Percentiles rank a stretch among this genome's conserved stretches.
These are phyloP conservation scores for Chromoteleia sp. DNA, from an alignment of 2,888 invertebrate species.

Conservation along the genomic window DNA sequence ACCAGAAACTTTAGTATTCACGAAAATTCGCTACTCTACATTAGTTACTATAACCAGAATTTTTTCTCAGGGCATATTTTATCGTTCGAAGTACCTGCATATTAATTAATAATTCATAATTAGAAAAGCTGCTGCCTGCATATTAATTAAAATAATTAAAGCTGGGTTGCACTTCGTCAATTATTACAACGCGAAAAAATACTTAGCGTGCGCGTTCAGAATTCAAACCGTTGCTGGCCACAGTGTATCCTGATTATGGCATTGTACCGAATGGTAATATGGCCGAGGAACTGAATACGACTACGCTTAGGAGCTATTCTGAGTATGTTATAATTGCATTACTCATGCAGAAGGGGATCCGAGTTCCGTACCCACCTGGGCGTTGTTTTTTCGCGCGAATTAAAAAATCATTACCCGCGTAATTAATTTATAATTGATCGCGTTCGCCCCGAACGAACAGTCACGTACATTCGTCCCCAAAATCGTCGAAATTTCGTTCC, in stretches of 20 bases:
- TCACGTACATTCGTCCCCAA: too few relatives aligned
- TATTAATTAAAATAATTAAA: background rate
- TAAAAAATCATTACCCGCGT: background rate
- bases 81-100: too few relatives aligned
- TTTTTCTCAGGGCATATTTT: too few relatives aligned
- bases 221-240: slow-evolving; percentile 9
- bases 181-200: background rate
- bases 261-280: slow-evolving; percentile 22
- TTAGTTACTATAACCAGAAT: too few relatives aligned
- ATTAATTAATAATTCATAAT: background rate
- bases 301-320: background rate
- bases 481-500: too few relatives aligned
- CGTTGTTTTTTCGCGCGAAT: background rate
- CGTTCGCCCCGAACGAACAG: too few relatives aligned
- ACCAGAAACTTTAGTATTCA: too few relatives aligned
- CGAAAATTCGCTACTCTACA: too few relatives aligned
- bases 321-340: slow-evolving; percentile 20
- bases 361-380: background rate
- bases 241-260: slow-evolving; percentile 14
- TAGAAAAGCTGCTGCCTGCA: background rate
- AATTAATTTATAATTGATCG: background rate
- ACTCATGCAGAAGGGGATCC: background rate
- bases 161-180: background rate
- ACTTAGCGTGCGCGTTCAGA: background rate
- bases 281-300: background rate